phyloP scores from a whole-genome alignment of 1,140 invertebrate species.

The Drosophila biarmipes region DNA sequence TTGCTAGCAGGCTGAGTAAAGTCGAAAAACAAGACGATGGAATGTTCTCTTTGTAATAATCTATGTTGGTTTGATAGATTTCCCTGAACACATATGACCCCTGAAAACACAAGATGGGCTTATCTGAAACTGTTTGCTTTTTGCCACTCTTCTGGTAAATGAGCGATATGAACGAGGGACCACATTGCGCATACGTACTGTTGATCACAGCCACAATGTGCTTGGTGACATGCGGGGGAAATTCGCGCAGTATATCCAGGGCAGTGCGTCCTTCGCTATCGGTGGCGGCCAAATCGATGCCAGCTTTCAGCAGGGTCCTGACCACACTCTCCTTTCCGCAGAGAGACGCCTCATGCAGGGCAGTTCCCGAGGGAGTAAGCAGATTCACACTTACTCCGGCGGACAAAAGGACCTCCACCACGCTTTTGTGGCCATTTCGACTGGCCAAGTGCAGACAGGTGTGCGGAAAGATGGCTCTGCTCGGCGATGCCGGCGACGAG shows the following conservation, averaged over 20 bases:
- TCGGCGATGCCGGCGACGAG: slow-evolving; percentile 70
- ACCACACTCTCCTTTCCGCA: slow-evolving; percentile 97
- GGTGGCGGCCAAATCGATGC: slow-evolving; percentile 92
- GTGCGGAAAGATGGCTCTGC: slow-evolving; percentile 87
- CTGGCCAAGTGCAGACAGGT: slow-evolving; percentile 97
- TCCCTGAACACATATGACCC: too few relatives aligned
- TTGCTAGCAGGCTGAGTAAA: too few relatives aligned
- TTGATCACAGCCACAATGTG: slow-evolving; percentile 93
- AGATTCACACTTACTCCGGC: slow-evolving; percentile 96
- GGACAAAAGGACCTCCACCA: slow-evolving; percentile 92
- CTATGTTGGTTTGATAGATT: too few relatives aligned
- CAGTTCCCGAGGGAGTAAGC: slow-evolving; percentile 94
- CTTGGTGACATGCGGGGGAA: slow-evolving; percentile 94
- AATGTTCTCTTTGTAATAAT: too few relatives aligned
- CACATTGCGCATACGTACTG: slow-evolving; percentile 87
- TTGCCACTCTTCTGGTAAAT: too few relatives aligned
- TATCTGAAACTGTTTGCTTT: too few relatives aligned
- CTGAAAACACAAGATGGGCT: too few relatives aligned
- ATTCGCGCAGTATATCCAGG: slow-evolving; percentile 93
- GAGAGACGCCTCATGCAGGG: slow-evolving; percentile 97
- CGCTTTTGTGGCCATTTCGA: slow-evolving; percentile 93
- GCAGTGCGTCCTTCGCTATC: slow-evolving; percentile 94
- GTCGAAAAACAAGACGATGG: too few relatives aligned
- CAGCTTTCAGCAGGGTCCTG: slow-evolving; percentile 91
- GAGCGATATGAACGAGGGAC: too few relatives aligned